A percentile compares a stretch with the other conserved stretches of the same genome.
phyloP scores from a whole-genome alignment of 2,113 vertebrate genomes.

The Taurulus bubalis region DNA sequence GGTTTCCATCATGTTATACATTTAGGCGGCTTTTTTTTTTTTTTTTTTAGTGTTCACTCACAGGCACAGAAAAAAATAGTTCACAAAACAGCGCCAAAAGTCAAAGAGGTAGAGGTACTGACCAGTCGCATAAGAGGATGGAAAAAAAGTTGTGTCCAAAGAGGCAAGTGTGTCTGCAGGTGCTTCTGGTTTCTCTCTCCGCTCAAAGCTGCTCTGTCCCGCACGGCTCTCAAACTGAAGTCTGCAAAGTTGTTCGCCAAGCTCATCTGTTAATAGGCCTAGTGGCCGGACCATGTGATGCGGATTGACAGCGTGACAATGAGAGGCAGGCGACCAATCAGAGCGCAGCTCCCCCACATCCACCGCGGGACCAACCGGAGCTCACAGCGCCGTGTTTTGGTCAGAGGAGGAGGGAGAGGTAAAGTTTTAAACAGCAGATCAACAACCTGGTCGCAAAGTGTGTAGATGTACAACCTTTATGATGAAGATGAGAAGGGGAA shows the following conservation, averaged over 20 bases:
- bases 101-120: constrained; percentile 70
- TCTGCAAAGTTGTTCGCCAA: constrained; percentile 83
- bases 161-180: constrained; percentile 57
- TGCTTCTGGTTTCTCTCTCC: constrained; percentile 62
- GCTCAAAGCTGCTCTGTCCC: constrained; percentile 60
- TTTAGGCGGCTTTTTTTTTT: constrained; percentile 76
- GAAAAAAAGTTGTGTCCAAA: constrained; percentile 58
- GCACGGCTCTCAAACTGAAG: constrained; percentile 77
- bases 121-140: constrained; percentile 56
- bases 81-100: constrained; percentile 52
- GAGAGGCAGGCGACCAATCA: constrained; percentile 89
- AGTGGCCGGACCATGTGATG: constrained; percentile 81
- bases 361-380: constrained; percentile 56
- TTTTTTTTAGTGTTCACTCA: constrained; percentile 66
- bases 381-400: constrained; percentile 64
- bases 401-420: constrained; percentile 61
- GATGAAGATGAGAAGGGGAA: not conserved
- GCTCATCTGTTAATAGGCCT: constrained; percentile 84
- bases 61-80: constrained; percentile 57
- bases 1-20: constrained; percentile 98
- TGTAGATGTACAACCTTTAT: not conserved
- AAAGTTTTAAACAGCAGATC: constrained; percentile 67
- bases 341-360: constrained; percentile 67
- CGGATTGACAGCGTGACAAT: constrained; percentile 91
- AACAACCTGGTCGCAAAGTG: constrained; percentile 11